phyloP scores from a whole-genome alignment of 2,113 vertebrate species.

The Pandion haliaetus region DNA sequence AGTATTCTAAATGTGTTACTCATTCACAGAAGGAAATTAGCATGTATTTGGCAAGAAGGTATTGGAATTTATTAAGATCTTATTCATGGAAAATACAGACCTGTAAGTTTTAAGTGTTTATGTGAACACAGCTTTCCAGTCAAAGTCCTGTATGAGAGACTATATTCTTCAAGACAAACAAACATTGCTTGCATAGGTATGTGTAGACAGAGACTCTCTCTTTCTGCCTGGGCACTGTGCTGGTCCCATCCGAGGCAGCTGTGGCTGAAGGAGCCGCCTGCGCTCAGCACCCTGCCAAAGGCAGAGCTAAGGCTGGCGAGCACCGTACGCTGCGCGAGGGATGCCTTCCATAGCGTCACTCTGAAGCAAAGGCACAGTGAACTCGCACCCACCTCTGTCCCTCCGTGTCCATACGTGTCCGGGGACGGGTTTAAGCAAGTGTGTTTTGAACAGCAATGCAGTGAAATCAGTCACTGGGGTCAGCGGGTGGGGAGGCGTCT shows the following conservation, averaged over 20 bases:
- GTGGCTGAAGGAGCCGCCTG: neutral
- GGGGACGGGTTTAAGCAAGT: neutral
- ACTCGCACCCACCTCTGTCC: neutral
- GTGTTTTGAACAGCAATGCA: neutral
- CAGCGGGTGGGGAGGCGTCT: neutral
- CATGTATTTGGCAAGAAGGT: neutral
- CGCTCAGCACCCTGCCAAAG: neutral
- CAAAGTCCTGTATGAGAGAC: neutral
- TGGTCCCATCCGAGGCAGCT: neutral
- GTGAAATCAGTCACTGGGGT: neutral
- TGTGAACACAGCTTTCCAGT: neutral
- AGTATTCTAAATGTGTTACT: neutral
- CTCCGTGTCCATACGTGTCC: rapidly evolving
- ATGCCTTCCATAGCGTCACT: too few relatives aligned
- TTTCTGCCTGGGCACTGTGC: neutral
- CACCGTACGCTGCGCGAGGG: neutral
- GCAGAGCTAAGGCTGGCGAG: neutral
- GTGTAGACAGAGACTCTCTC: rapidly evolving
- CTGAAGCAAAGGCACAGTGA: neutral
- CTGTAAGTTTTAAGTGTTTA: neutral
- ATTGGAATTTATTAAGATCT: neutral
- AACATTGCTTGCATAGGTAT: too few relatives aligned
- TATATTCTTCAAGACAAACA: neutral
- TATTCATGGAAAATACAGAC: neutral
- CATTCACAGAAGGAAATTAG: neutral